Base-by-base conservation (phyloP, 2,888 invertebrate genomes). In the Ornithoptera priamus region DNA sequence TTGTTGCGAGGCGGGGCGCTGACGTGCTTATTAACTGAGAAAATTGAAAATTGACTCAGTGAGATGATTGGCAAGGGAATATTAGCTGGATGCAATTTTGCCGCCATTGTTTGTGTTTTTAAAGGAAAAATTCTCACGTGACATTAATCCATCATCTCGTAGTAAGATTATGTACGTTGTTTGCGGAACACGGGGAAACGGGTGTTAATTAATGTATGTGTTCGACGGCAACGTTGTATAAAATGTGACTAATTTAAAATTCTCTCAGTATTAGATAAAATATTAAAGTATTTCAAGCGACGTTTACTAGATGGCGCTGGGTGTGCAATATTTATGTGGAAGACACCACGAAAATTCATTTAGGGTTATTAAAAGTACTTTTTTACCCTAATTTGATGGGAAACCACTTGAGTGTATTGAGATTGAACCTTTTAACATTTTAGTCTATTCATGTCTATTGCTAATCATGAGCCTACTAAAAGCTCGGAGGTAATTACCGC, bases 21-120 rank as follows among this genome's bases (percentile, higher is more conserved):
- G 92, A 89, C 91, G 87, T 84, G 85, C 89, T 90, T 92, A 92
- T 92, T 92, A 92, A 85, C 79, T 80, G 86, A 82, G 88, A 84
- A 91, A 90, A 91, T 90, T 90, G 91, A 89, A 92, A 92, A 92
- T 89, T 90, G 88, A 90, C 88, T 89, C 84, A 84, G 82, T 80
- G 81, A 81, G 85, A 85, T 92, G 92, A 92, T 92, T 92, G 92
- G 92, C 91, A 91, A 87, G 88, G 87, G 86, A 89, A 89, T 90
- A 90, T 91, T 90, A 89, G 88, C 89, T 84, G 80, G 85, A 85
- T 89, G 89, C 89, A 88, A 86, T 88, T 85, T 88, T 84, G 79
- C 85, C 81, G 78, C 80, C 80, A 75, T 78, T 86, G 87, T 87
- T 88, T 86, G 84, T 83, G 80, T 86, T 88, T 86, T 84, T 81